phyloP scores from a whole-genome alignment of 2,888 invertebrate species.

The Lordiphosa andalusiaca region DNA sequence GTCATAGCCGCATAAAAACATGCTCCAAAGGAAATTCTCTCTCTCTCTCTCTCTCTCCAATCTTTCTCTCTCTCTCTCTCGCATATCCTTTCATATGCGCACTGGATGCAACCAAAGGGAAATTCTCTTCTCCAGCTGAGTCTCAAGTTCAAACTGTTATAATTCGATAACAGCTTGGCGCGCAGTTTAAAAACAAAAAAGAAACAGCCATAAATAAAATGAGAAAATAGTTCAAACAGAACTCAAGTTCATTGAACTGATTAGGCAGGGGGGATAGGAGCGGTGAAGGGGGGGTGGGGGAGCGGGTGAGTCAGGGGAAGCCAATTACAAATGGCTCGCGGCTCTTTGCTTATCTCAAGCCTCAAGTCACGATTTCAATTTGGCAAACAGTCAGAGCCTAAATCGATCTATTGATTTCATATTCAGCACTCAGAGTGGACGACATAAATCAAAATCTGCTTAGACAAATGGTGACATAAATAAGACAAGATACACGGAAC shows the following conservation, averaged over 20 bases:
- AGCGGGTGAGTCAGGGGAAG: slow-evolving; percentile 2
- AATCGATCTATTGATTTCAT: slow-evolving; percentile 72
- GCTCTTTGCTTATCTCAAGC: slow-evolving; percentile 66
- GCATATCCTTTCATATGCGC: slow-evolving; percentile 3
- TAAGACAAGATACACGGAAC: slow-evolving; percentile 34
- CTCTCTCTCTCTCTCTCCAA: too few relatives aligned
- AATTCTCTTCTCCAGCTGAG: slow-evolving; percentile 10
- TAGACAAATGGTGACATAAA: slow-evolving; percentile 54
- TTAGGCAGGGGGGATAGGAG: neutral
- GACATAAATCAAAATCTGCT: slow-evolving; percentile 68
- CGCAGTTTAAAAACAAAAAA: slow-evolving; percentile 4
- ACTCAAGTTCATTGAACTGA: slow-evolving; percentile 47
- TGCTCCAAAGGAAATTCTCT: slow-evolving; percentile 3
- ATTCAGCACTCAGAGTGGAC: slow-evolving; percentile 70
- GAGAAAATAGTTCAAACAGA: neutral
- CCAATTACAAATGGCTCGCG: slow-evolving; percentile 39
- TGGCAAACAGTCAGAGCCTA: slow-evolving; percentile 56
- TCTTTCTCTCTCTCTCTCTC: slow-evolving; percentile 1
- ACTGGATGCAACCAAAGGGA: neutral
- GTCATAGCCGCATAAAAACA: slow-evolving; percentile 10
- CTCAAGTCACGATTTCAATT: slow-evolving; percentile 75
- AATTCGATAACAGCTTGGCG: slow-evolving; percentile 20
- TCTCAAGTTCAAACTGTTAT: slow-evolving; percentile 42
- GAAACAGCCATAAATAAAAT: neutral
- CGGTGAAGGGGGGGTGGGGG: too few relatives aligned